These are phyloP conservation scores for Tortrix viridana DNA, from an alignment of 2,888 invertebrate genomes.

Conservation along the genomic window DNA sequence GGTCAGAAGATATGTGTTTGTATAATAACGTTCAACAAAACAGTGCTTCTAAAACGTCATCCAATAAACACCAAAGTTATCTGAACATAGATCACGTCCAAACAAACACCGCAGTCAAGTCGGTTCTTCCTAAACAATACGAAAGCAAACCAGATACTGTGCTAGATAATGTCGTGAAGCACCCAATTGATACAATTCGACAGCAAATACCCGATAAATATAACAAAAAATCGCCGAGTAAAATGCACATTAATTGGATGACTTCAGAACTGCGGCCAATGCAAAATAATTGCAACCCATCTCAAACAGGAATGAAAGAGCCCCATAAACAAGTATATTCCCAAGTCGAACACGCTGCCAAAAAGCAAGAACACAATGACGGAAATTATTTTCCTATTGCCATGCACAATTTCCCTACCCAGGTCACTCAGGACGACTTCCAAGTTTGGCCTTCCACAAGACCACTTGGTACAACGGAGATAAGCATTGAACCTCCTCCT, in stretches of 20 bases:
- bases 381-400: constrained; percentile 73
- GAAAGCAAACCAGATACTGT: constrained; percentile 59
- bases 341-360: constrained; percentile 56
- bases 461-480: constrained; percentile 75
- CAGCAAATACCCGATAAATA: constrained; percentile 69
- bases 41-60: constrained; percentile 61
- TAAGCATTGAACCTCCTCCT: constrained; percentile 78
- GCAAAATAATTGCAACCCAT: constrained; percentile 64
- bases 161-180: constrained; percentile 56
- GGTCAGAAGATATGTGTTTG: constrained; percentile 76
- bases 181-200: constrained; percentile 52
- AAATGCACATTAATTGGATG: constrained; percentile 82
- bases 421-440: constrained; percentile 70
- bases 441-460: constrained; percentile 76
- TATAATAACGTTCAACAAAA: constrained; percentile 57
- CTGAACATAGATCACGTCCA: constrained; percentile 58
- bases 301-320: constrained; percentile 62
- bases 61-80: constrained; percentile 68
- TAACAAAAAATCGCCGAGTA: constrained; percentile 74
- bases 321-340: constrained; percentile 59
- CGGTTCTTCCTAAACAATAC: constrained; percentile 60
- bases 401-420: constrained; percentile 72
- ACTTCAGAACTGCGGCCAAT: constrained; percentile 76
- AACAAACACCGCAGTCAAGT: constrained; percentile 55
- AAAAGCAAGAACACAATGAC: constrained; percentile 68